Evolutionary conservation across 2,113 vertebrate genomes (phyloP), one percentile per base, ranked within the genome.

Genomic region (Cacatua alba): DNA sequence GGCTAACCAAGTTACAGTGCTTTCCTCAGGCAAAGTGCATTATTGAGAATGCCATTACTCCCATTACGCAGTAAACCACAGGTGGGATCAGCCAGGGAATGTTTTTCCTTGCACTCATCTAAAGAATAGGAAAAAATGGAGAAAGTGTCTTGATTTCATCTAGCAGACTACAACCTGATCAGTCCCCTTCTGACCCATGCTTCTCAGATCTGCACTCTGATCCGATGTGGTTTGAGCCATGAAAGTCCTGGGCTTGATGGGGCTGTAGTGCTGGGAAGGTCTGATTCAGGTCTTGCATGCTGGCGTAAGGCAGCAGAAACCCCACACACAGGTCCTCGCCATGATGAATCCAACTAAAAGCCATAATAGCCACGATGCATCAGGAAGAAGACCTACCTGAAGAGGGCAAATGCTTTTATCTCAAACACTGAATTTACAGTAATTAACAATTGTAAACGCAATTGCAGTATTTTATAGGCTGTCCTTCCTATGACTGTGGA

Each of bases 391-490:
- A 79, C 72, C 69, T 49, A 72, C 82, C 80, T 49, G 48, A 28
- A 64, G 64, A 70, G 31, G 82, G 43, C 35, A 84, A 95, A 55
- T 13, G 74, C 70, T 87, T 28, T 90, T 77, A 94, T 88, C 92
- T 90, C 82, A 76, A 44, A 87, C 19, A 49, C 55, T 13, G 67
- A 59, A 86, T 91, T 87, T 88, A 71, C 70, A 87, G 82, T 95
- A 96, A 97, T 97, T 96, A 95, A 95, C 83, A 93, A 57, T 21
- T 92, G 78, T 57, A 92, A 92, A 81, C 84, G 88, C 44, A 92
- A 83, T 82, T 86, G 74, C 60, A 48, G 9, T 24, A 44, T 63
- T 80, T 96, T 94, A 71, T 20, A 78, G 70, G 33, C 93, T 71
- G 46, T 65, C 60, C 44, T 86, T 62, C 24, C 70, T 67, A 9